Evolutionary conservation across 2,113 vertebrate species (phyloP), one percentile per base, ranked within the genome.

Genomic region (Speoplatyrhinus poulsoni): DNA sequence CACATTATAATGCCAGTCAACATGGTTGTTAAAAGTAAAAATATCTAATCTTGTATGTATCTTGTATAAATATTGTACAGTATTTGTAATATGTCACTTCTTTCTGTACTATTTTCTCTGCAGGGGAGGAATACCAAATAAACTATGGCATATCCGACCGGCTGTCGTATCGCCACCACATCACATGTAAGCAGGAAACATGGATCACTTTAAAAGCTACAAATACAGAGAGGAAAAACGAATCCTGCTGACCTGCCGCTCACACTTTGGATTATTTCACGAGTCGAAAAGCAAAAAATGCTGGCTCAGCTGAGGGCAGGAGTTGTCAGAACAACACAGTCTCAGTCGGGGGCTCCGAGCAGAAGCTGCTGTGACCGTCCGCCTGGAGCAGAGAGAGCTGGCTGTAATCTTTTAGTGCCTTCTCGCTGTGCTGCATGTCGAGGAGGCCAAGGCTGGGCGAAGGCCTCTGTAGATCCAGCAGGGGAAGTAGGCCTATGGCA

Each of bases 311-410:
- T 62, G 70, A 80, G 11, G 72, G 78, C 63, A 12, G 70, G 16
- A 26, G 5, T 53, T 65, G 76, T 93, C 89, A 93, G 82, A 93
- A 92, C 61, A 92, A 82, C 63, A 93, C 92, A 4, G 85, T 73
- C n/a, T 90, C 88, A 46, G 79, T 82, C 85, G 90, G 73, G 46
- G 79, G 70, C 71, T 80, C 84, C 75, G 84, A 75, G 65, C 73
- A 87, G 82, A 73, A 57, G 56, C 71, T 80, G 80, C 85, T 83
- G 57, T 75, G 84, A 79, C 15, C 67, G 46, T 83, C 80, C 66
- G 87, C 82, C 53, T 48, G 81, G 62, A 75, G 74, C 48, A 68
- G 52, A 57, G 83, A 82, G 60, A 67, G 55, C 59, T 60, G 66
- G 70, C 56, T 64, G 67, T 67, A 74, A 62, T 89, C 79, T 76